Base-by-base conservation (phyloP, 2,797 vertebrate genomes). In the Crenichthys baileyi region DNA sequence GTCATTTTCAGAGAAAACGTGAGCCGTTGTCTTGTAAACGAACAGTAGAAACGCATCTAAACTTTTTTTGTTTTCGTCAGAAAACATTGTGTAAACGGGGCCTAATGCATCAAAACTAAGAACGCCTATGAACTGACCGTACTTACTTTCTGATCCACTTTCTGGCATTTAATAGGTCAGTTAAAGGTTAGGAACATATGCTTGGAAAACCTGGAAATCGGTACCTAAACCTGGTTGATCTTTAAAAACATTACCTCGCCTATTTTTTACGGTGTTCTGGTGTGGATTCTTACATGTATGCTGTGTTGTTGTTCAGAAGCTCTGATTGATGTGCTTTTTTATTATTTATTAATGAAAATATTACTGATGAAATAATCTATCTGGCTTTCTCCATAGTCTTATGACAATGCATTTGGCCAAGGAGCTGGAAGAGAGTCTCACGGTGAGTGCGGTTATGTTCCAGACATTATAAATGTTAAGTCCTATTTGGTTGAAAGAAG, bases 341-440 rank as follows among this genome's bases (percentile, higher is more conserved):
- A 13, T 29, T 26, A 12, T 60, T 60, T 29, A n/a, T 60, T 26
- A 13, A 58, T n/a, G 24, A n/a, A n/a, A 70, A 48, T 48, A n/a
- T 46, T 46, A 46, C 16, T 26, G 44, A n/a, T 26, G 3, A 70
- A 15, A 48, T 48, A 70, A 53, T 58, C 12, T n/a, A 26, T 94
- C n/a, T 80, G 58, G 83, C 29, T 83, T 56, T 79, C 56, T 72
- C 80, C 84, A 96, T 91, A 99, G 98, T 98, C 98, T 0, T 99
- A 99, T 0, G 98, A 99, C 94, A 98, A 95, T 63, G 98, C 98
- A 31, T 96, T 99, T 93, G 98, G 96, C 26, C 98, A 99, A 88
- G 98, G 98, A 95, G 95, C 97, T 36, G 98, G 97, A 77, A 93
- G 98, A 86, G 98, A 99, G 94, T 99, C 98, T 76, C 98, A 99